These are phyloP conservation scores for Drosophila tanythrix DNA, from an alignment of 2,888 invertebrate genomes.

Conservation along the genomic window DNA sequence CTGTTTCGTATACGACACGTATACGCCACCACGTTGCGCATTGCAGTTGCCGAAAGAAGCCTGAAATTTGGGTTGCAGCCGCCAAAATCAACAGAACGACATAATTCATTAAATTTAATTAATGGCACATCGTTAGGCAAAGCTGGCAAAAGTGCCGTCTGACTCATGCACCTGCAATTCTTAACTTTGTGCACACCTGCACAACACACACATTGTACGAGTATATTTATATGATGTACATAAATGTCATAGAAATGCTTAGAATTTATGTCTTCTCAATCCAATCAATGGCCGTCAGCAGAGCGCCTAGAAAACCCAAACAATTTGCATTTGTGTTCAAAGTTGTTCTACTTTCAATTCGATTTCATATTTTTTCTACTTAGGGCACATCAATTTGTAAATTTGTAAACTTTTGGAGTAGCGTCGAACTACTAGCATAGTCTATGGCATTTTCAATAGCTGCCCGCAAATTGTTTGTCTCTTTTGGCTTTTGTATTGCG, in stretches of 20 bases:
- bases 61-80: slow-evolving; percentile 21
- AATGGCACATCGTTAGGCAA: slow-evolving; percentile 54
- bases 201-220: neutral
- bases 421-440: slow-evolving; percentile 1
- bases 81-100: slow-evolving; percentile 67
- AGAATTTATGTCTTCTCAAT: slow-evolving; percentile 5
- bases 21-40: slow-evolving; percentile 57
- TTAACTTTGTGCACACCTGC: neutral
- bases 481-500: neutral
- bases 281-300: slow-evolving; percentile 3
- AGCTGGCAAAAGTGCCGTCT: slow-evolving; percentile 22
- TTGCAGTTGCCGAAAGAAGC: slow-evolving; percentile 39
- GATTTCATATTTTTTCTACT: slow-evolving; percentile 31
- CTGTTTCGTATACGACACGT: slow-evolving; percentile 47
- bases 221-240: neutral
- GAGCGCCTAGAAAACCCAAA: slow-evolving; percentile 3
- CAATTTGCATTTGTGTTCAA: slow-evolving; percentile 45
- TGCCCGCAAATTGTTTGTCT: slow-evolving; percentile 27
- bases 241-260: slow-evolving; percentile 10
- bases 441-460: slow-evolving; percentile 33
- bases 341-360: slow-evolving; percentile 6
- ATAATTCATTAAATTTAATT: slow-evolving; percentile 77
- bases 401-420: slow-evolving; percentile 18
- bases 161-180: slow-evolving; percentile 44
- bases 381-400: slow-evolving; percentile 23